Conservation (phyloP, 2,113 vertebrate species). For the Lates calcarifer region DNA sequence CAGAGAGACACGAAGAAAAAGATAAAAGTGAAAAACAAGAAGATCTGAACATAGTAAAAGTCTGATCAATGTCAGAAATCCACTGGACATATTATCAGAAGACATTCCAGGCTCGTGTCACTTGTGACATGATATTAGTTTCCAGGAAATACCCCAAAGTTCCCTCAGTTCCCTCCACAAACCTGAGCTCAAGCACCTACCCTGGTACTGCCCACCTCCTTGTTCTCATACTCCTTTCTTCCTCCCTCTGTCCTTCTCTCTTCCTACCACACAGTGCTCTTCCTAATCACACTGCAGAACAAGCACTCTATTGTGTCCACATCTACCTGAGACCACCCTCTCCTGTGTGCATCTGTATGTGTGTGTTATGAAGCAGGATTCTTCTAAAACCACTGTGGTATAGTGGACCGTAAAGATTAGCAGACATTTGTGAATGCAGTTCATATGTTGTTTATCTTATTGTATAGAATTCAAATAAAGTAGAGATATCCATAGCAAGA, state of each 20-base stretch:
- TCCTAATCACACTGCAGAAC: slow-evolving; percentile 53
- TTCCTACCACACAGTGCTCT: neutral
- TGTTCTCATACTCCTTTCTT: neutral
- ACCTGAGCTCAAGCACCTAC: neutral
- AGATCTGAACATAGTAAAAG: neutral
- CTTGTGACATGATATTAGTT: neutral
- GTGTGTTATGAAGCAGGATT: slow-evolving; percentile 25
- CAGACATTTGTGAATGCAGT: neutral
- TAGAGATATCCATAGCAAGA: no score
- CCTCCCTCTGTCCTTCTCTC: slow-evolving; percentile 10
- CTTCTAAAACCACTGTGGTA: neutral
- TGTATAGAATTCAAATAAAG: neutral
- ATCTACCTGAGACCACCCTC: slow-evolving; percentile 57
- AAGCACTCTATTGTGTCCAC: slow-evolving; percentile 66
- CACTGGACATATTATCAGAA: neutral
- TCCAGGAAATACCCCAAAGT: slow-evolving; percentile 30
- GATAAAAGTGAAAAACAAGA: neutral
- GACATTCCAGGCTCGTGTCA: neutral
- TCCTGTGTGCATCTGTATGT: slow-evolving; percentile 7
- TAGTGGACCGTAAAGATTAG: neutral
- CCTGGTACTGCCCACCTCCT: neutral
- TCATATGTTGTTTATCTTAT: neutral
- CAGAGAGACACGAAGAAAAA: neutral
- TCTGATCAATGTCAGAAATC: neutral
- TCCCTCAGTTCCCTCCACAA: neutral